Conservation (phyloP, 2,113 vertebrate species). For the Dipodomys ordii region DNA sequence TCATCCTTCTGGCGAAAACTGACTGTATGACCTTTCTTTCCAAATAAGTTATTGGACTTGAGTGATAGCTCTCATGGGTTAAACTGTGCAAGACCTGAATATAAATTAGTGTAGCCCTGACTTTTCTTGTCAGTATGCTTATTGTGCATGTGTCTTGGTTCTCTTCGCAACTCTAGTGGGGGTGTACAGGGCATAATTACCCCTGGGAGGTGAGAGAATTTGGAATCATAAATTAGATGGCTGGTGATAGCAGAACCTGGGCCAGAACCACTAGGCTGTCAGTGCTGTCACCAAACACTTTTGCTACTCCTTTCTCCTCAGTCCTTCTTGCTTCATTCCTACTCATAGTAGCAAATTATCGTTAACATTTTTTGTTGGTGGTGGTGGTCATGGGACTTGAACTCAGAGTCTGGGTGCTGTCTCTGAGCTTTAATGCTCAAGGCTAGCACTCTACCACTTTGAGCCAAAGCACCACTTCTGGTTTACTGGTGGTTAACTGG, state of each 20-base stretch:
- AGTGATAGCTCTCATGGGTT: slow-evolving; percentile 40
- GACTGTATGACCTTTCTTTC: slow-evolving; percentile 57
- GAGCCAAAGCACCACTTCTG: no score
- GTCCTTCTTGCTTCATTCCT: background rate
- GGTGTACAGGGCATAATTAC: background rate
- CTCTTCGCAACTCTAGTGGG: slow-evolving; percentile 1
- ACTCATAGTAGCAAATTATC: background rate
- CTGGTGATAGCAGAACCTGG: background rate
- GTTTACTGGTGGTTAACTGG: no score
- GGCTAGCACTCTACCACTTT: no score
- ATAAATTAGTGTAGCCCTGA: slow-evolving; percentile 18
- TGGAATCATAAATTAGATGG: background rate
- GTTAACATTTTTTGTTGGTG: no score
- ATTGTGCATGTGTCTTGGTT: slow-evolving; percentile 45
- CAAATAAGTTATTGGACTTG: slow-evolving; percentile 39
- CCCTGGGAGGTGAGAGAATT: slow-evolving; percentile 19
- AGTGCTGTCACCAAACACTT: no score
- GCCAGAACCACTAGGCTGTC: background rate
- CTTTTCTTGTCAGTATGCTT: background rate
- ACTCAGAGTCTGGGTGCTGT: no score
- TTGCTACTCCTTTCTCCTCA: background rate
- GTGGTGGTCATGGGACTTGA: no score
- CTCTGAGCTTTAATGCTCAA: no score
- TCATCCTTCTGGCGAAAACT: slow-evolving; percentile 34
- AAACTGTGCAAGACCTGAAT: slow-evolving; percentile 39